Base-by-base conservation (phyloP, 2,797 vertebrate species). In the Lepidocolaptes lacrymiger region DNA sequence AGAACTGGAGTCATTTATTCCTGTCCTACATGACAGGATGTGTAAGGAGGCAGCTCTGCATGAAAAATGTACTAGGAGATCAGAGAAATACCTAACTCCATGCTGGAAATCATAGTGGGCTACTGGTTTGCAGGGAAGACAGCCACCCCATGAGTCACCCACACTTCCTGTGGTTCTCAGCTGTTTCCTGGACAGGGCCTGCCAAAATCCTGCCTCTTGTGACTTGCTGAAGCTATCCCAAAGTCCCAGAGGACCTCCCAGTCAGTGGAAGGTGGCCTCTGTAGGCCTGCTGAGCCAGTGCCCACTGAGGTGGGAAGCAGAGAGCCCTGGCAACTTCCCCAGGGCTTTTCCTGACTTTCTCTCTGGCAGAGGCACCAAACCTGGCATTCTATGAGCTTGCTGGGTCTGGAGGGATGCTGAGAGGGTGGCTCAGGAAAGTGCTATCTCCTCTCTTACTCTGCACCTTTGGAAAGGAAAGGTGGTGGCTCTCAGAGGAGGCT, bases 101-200 rank as follows among this genome's bases (percentile, higher is more conserved):
- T 48, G 27, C 17, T 2, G 4, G 80, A 88, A 92, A 58, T 75
- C 59, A 81, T 56, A 92, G 56, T 12, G 4, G 39, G 46, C 92
- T 96, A 94, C 93, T 69, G 85, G 48, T 91, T 93, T 94, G 94
- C 76, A 95, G 66, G 66, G 48, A 78, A 81, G 69, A 76, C 62
- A 84, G 46, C 55, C 90, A 82, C 36, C 7, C 30, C 0, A 0
- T 91, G 89, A 94, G 54, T 91, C 82, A 96, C 43, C 46, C 39
- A 0, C 0, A 1, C 49, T 74, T 30, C 73, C 87, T 5, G 6
- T 59, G 41, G 39, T 58, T 89, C 76, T 75, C 89, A 84, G 83
- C 79, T 85, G 63, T 34, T 91, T 93, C 51, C 51, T 0, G 12
- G 56, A 76, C n/a, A 84, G 8, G 55, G 2, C 12, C 62, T 93